A percentile compares a stretch with the other conserved stretches of the same genome.
phyloP scores from a whole-genome alignment of 1,140 invertebrate species.

The Zaprionus africanus region DNA sequence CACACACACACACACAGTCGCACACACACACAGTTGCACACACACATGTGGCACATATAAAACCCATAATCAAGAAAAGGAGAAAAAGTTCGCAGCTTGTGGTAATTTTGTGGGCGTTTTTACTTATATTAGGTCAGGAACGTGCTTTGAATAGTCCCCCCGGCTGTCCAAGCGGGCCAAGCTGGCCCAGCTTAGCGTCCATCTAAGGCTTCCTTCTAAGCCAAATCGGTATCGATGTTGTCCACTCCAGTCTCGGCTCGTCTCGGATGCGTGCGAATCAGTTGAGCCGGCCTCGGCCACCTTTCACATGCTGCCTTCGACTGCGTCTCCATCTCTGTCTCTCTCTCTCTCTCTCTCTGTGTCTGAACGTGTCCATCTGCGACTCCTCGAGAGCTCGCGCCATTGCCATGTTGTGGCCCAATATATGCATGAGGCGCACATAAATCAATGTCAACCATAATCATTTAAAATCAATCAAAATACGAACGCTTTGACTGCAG shows the following conservation, averaged over 20 bases:
- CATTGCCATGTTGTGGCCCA: slow-evolving; percentile 74
- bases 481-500: slow-evolving; percentile 83
- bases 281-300: slow-evolving; percentile 51
- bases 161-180: background rate
- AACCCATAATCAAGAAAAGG: slow-evolving; percentile 46
- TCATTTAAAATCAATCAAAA: slow-evolving; percentile 85
- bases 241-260: slow-evolving; percentile 19
- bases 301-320: slow-evolving; percentile 51
- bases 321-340: slow-evolving; percentile 6
- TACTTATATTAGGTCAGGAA: slow-evolving; percentile 83
- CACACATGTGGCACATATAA: slow-evolving; percentile 16
- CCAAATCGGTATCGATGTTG: slow-evolving; percentile 60
- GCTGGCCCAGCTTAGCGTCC: background rate
- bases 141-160: slow-evolving; percentile 77
- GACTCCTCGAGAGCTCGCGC: slow-evolving; percentile 29
- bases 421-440: slow-evolving; percentile 83
- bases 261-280: slow-evolving; percentile 73
- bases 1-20: slow-evolving; percentile 36
- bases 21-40: slow-evolving; percentile 4
- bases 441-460: slow-evolving; percentile 84
- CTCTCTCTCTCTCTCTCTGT: background rate
- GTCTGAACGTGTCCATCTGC: slow-evolving; percentile 2
- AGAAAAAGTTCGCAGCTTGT: slow-evolving; percentile 76
- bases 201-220: slow-evolving; percentile 64
- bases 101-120: slow-evolving; percentile 84